Base-by-base conservation (phyloP, 2,888 invertebrate genomes). In the Leuctra nigra region DNA sequence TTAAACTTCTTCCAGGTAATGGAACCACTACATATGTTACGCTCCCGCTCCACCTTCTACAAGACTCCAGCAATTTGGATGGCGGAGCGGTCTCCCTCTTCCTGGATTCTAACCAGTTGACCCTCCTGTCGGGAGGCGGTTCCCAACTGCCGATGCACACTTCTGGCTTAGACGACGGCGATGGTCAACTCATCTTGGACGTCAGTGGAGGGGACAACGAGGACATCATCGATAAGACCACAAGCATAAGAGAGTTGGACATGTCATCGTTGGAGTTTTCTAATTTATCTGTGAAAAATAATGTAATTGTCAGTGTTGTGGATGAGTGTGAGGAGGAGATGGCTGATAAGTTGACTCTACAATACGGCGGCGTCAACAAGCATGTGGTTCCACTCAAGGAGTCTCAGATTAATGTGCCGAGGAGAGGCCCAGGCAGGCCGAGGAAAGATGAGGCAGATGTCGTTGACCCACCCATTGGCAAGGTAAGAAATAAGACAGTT, bases 401-500 rank as follows among this genome's bases (percentile, higher is more conserved):
- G 33, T n/a, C 11, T n/a, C 41, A 35, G 25, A n/a, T n/a, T 2
- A 44, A 11, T 14, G 16, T 35, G 14, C 18, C 33, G 16, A 61
- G 57, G 39, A 58, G 62, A 53, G 62, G 62, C 0, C 62, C 60
- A 13, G 63, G 61, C 11, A 56, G 60, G 23, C 59, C 61, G 1
- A 52, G 60, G 24, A 60, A 54, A 46, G 58, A 59, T 6, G 60
- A 61, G 14, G 38, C 57, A 2, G 58, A 62, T 35, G 53, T 50
- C 20, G 54, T 63, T 6, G 59, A 60, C 7, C 63, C 63, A 22
- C 63, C 63, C n/a, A 53, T 62, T 29, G 63, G 61, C 13, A 63
- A 63, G 59, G 63, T 63, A 44, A 25, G 24, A 13, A 14, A 23
- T 13, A 16, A 39, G 16, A 50, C 24, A 16, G 20, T 46, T 14